phyloP scores from a whole-genome alignment of 2,797 vertebrate genomes.

The Cirrhinus molitorella region DNA sequence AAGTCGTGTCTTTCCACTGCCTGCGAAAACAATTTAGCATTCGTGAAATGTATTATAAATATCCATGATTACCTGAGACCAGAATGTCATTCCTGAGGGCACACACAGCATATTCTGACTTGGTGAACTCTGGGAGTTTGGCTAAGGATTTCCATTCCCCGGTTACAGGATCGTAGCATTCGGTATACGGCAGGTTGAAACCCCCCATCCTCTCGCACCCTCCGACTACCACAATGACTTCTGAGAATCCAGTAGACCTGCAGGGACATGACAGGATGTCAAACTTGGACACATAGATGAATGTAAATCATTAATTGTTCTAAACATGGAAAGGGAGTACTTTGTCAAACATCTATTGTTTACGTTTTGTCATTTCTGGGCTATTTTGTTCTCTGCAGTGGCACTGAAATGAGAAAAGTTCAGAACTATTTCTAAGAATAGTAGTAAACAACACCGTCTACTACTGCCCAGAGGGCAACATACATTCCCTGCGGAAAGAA shows the following conservation, averaged over 20 bases:
- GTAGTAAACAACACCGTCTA: background rate
- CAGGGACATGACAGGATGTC: slow-evolving; percentile 21
- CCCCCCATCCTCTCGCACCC: slow-evolving; percentile 97
- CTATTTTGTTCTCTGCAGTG: slow-evolving; percentile 3
- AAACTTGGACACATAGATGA: slow-evolving; percentile 7
- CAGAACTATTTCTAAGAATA: slow-evolving; percentile 37
- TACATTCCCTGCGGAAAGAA: slow-evolving; percentile 21
- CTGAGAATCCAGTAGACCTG: slow-evolving; percentile 97
- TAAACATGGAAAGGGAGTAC: background rate
- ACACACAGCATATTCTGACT: slow-evolving; percentile 97
- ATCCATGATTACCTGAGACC: slow-evolving; percentile 90
- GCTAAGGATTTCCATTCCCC: slow-evolving; percentile 98
- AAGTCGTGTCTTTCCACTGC: background rate
- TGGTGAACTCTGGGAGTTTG: slow-evolving; percentile 98
- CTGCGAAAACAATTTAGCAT: background rate
- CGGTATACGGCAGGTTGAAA: slow-evolving; percentile 97
- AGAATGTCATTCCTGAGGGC: slow-evolving; percentile 97
- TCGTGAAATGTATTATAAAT: slow-evolving; percentile 1
- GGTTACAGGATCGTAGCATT: slow-evolving; percentile 97
- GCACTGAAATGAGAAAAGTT: background rate
- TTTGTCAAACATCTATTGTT: background rate
- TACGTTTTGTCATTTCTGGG: slow-evolving; percentile 1
- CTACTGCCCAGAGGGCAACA: slow-evolving; percentile 23
- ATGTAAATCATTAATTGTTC: background rate
- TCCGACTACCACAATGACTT: slow-evolving; percentile 98